Evolutionary conservation across 1,140 invertebrate species (phyloP).

Genomic region (Phthorimaea operculella): DNA sequence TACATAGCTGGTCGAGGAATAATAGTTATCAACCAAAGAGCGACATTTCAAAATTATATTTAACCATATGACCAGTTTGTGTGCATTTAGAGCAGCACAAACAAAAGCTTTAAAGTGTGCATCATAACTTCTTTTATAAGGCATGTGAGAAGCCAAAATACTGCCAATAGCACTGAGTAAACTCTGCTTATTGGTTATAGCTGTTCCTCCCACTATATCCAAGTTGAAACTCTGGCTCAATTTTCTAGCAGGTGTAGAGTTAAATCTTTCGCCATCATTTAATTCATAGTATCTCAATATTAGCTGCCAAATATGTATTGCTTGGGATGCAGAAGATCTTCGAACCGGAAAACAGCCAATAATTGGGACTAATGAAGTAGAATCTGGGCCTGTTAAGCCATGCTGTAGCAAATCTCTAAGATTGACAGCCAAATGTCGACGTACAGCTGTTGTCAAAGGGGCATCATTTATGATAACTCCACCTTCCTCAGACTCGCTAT

Average conservation of each 20-base stretch:
- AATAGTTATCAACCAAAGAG: slow-evolving; percentile 89
- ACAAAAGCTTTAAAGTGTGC: slow-evolving; percentile 99
- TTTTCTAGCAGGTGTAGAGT: slow-evolving; percentile 93
- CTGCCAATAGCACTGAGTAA: slow-evolving; percentile 92
- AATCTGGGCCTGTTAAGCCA: slow-evolving; percentile 81
- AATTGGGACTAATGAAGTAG: slow-evolving; percentile 86
- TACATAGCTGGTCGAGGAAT: slow-evolving; percentile 95
- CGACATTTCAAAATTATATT: slow-evolving; percentile 92
- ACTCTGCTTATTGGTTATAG: slow-evolving; percentile 91
- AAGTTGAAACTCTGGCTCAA: slow-evolving; percentile 98
- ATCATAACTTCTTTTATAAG: slow-evolving; percentile 93
- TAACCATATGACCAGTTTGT: slow-evolving; percentile 93
- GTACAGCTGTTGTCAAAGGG: slow-evolving; percentile 83
- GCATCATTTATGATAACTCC: slow-evolving; percentile 60
- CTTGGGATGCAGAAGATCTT: slow-evolving; percentile 66
- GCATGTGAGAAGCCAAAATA: slow-evolving; percentile 90
- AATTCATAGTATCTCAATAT: slow-evolving; percentile 58
- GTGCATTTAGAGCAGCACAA: slow-evolving; percentile 92
- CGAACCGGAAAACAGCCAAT: slow-evolving; percentile 88
- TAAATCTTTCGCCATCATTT: slow-evolving; percentile 76
- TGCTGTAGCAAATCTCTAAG: slow-evolving; percentile 95
- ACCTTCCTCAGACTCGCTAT: slow-evolving; percentile 69
- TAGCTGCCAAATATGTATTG: slow-evolving; percentile 63
- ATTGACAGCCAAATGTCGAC: slow-evolving; percentile 90
- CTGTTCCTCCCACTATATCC: slow-evolving; percentile 88